A percentile compares a stretch with the other conserved stretches of the same genome.
phyloP scores from a whole-genome alignment of 1,140 invertebrate species.

The Drosophila mayri region DNA sequence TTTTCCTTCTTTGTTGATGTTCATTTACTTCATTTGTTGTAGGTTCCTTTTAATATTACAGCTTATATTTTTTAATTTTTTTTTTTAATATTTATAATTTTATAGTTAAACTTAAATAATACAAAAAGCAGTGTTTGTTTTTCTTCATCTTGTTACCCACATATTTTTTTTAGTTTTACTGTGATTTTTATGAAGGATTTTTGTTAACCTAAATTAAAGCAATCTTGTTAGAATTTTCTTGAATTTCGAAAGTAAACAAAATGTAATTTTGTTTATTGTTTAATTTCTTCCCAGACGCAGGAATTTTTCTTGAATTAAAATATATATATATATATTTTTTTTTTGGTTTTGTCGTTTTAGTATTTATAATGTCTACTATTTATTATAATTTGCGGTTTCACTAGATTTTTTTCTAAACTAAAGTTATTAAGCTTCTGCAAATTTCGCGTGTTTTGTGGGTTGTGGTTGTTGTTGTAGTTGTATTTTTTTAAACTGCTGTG shows the following conservation, averaged over 20 bases:
- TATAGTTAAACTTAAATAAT: conserved; percentile 81
- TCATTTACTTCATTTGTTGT: conserved; percentile 56
- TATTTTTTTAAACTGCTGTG: conserved; percentile 14
- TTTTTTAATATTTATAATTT: conserved; percentile 69
- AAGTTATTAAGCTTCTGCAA: conserved; percentile 34
- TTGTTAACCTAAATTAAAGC: conserved; percentile 79
- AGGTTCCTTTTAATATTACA: conserved; percentile 75
- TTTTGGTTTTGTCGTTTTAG: conserved; percentile 20
- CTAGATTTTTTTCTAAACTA: conserved; percentile 24
- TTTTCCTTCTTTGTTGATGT: conserved; percentile 57
- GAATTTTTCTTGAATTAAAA: conserved; percentile 26
- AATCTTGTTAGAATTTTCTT: conserved; percentile 59
- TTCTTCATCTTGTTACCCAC: conserved; percentile 71
- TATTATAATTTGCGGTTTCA: conserved; percentile 20
- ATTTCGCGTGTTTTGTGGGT: conserved; percentile 20
- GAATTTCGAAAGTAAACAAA: conserved; percentile 42
- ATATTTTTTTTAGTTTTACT: conserved; percentile 52
- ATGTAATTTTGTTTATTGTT: conserved; percentile 42
- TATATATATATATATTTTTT: conserved; percentile 16
- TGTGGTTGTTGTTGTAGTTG: conserved; percentile 1
- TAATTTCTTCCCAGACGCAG: conserved; percentile 18
- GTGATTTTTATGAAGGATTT: conserved; percentile 68
- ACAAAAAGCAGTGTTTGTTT: conserved; percentile 81
- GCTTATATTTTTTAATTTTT: conserved; percentile 59
- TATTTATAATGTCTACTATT: conserved; percentile 33